These are phyloP conservation scores for Melinaea marsaeus DNA, from an alignment of 2,888 invertebrate species.

Conservation along the genomic window DNA sequence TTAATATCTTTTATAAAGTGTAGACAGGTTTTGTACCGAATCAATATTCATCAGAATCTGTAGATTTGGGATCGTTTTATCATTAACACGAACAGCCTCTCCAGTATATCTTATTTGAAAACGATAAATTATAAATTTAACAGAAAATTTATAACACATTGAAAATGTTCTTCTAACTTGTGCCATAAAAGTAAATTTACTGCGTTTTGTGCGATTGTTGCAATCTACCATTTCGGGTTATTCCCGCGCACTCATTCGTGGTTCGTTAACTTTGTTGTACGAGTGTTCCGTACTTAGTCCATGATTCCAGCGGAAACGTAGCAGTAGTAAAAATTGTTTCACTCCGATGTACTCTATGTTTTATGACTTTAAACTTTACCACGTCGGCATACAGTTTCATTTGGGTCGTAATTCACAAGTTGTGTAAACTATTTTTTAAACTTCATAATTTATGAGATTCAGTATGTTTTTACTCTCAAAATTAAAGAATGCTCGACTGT, in stretches of 20 bases:
- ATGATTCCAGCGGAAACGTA: conserved; percentile 49
- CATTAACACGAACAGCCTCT: background rate
- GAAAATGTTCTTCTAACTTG: conserved; percentile 35
- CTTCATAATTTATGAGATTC: conserved; percentile 28
- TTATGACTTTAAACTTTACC: conserved; percentile 15
- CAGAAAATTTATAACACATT: conserved; percentile 12
- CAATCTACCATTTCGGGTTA: conserved; percentile 66
- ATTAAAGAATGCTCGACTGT: conserved; percentile 29
- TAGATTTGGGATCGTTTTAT: background rate
- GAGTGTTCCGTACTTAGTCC: conserved; percentile 64
- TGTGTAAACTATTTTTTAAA: conserved; percentile 26
- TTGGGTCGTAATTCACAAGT: background rate
- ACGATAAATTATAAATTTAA: conserved; percentile 18
- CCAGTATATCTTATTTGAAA: background rate
- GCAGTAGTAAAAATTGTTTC: conserved; percentile 35
- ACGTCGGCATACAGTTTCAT: background rate
- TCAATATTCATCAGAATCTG: too few species aligned
- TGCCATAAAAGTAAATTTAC: conserved; percentile 51
- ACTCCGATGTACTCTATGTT: conserved; percentile 8
- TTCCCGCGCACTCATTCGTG: conserved; percentile 66
- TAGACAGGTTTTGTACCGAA: too few species aligned
- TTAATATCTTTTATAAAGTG: too few species aligned
- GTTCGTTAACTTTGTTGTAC: conserved; percentile 73
- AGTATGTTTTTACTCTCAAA: conserved; percentile 29
- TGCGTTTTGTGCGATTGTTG: conserved; percentile 69